phyloP scores from a whole-genome alignment of 2,888 invertebrate genomes.

The Microplitis deprimator region DNA sequence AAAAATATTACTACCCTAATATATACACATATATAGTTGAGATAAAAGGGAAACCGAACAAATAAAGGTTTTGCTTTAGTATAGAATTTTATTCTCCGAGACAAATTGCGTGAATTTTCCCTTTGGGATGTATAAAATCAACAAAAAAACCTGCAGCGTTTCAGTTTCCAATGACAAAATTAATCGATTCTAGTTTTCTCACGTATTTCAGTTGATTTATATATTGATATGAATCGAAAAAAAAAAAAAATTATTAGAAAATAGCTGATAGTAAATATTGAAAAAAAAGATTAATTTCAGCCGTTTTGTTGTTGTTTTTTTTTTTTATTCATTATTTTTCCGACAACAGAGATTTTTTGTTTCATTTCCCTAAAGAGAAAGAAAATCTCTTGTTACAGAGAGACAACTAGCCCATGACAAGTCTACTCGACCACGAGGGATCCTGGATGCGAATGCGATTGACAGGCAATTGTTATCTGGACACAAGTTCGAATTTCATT shows the following conservation, averaged over 20 bases:
- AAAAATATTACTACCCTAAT: no score
- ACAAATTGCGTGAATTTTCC: neutral
- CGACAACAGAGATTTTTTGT: neutral
- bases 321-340: no score
- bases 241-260: no score
- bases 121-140: neutral
- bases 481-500: constrained; percentile 13
- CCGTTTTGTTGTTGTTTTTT: no score
- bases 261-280: no score
- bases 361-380: neutral
- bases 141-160: no score
- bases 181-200: neutral
- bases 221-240: no score
- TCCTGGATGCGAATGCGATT: neutral
- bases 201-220: no score
- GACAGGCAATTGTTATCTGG: constrained; percentile 7
- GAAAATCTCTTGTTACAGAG: neutral
- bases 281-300: no score
- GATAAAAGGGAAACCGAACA: neutral
- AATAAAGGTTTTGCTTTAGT: neutral
- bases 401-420: neutral
- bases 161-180: neutral
- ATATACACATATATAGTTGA: neutral
- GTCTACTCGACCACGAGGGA: neutral
- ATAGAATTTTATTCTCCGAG: neutral